A percentile compares a stretch with the other conserved stretches of the same genome.
Conservation (phyloP, 2,888 invertebrate genomes). For the Theretra japonica region DNA sequence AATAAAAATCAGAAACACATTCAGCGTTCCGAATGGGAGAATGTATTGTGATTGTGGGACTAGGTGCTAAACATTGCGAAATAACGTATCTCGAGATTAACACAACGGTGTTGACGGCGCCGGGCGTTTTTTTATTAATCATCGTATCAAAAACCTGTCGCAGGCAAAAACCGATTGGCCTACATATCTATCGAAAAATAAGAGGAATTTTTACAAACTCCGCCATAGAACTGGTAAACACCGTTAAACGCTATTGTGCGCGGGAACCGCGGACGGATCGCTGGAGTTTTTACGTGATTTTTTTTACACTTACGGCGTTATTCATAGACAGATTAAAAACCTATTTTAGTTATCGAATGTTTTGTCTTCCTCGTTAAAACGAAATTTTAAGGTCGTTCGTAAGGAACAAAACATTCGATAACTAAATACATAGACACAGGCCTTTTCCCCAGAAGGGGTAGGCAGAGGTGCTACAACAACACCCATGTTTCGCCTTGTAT, state of each 20-base stretch:
- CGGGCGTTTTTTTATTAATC: conserved; percentile 45
- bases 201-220: conserved; percentile 70
- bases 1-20: conserved; percentile 21
- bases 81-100: conserved; percentile 56
- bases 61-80: conserved; percentile 62
- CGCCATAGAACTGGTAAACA: conserved; percentile 63
- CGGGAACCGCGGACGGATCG: conserved; percentile 25
- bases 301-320: not conserved
- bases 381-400: no score
- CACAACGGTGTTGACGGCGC: conserved; percentile 58
- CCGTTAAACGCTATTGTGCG: conserved; percentile 70
- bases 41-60: conserved; percentile 49
- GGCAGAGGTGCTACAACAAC: no score
- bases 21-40: conserved; percentile 26
- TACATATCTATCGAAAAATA: conserved; percentile 73
- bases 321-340: no score
- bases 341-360: no score
- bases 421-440: no score
- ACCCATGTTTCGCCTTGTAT: no score
- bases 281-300: conserved; percentile 19
- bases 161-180: conserved; percentile 69
- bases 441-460: no score
- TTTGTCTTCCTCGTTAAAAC: no score
- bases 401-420: no score
- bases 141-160: conserved; percentile 71